These are phyloP conservation scores for Papilio xuthus DNA, from an alignment of 1,140 invertebrate genomes.

Conservation along the genomic window DNA sequence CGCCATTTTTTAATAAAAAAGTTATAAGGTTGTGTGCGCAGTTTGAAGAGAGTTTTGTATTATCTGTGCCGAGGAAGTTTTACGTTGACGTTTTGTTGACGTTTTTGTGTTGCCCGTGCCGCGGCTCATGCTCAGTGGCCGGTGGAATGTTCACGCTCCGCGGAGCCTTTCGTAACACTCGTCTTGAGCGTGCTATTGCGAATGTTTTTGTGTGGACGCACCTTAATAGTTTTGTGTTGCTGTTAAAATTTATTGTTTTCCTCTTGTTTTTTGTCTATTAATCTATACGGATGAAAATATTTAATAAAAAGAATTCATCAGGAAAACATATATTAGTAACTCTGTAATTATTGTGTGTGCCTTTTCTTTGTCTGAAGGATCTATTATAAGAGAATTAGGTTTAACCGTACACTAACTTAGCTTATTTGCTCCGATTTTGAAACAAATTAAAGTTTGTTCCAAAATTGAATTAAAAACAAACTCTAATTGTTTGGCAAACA, in stretches of 20 bases:
- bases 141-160: conserved; percentile 78
- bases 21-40: conserved; percentile 30
- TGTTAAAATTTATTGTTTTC: conserved; percentile 14
- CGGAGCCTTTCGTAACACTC: conserved; percentile 76
- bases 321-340: too few relatives aligned
- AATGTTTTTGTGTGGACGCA: conserved; percentile 74
- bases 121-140: conserved; percentile 65
- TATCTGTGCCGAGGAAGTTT: conserved; percentile 46
- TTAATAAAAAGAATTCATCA: background rate
- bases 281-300: background rate
- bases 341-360: too few relatives aligned
- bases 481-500: background rate
- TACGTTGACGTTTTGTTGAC: conserved; percentile 57
- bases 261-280: background rate
- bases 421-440: background rate
- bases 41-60: conserved; percentile 33
- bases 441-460: background rate
- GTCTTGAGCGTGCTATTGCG: conserved; percentile 67
- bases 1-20: conserved; percentile 33
- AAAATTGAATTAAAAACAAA: background rate
- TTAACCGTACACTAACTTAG: background rate
- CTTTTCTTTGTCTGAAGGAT: too few relatives aligned
- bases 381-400: too few relatives aligned
- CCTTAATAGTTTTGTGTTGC: conserved; percentile 57
- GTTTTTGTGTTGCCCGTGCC: conserved; percentile 66